Evolutionary conservation across 35 echinoderm and acorn worm genomes (phyloP), one percentile per base, ranked within the genome.

Genomic region (Anneissia japonica): DNA sequence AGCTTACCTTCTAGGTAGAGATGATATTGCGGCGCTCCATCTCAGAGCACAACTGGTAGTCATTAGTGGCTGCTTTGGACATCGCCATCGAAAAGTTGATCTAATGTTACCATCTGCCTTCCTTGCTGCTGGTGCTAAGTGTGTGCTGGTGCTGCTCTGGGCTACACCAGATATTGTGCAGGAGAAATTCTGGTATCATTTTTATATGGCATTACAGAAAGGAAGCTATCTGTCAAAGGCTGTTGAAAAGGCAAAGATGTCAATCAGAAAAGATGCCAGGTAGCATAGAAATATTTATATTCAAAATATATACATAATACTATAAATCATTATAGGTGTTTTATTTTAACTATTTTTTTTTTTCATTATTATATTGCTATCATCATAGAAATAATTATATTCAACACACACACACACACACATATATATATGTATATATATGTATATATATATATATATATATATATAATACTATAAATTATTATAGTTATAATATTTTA

Each of bases 101-200:
- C 43, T 99, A 29, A 76, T 72, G 32, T 77, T 97, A 46, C 91
- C 92, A 26, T 43, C 87, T 76, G 92, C 96, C 13, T 93, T 99
- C 74, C 75, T 99, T 33, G 92, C 84, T 40, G 88, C 89, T 80
- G 94, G 95, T 85, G 91, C 80, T 26, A 85, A 91, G 77, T 91
- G 75, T 73, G 85, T 97, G 16, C 37, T 97, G 43, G 21, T 97
- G 0, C 37, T 90, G 21, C 82, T 88, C 34, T 93, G 95, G 95
- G 46, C 88, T 0, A 88, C 93, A 30, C 88, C 78, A 29, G 88
- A 93, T 77, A 37, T 88, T 38, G 91, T 83, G 1, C 43, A 77
- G 74, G 85, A 93, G 39, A 97, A 93, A 77, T 97, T 97, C 35
- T 97, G 91, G 91, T 93, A 86, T 89, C 95, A 97, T 80, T 97